Evolutionary conservation across 2,797 vertebrate genomes (phyloP).

Genomic region (Pseudochirops corinnae): DNA sequence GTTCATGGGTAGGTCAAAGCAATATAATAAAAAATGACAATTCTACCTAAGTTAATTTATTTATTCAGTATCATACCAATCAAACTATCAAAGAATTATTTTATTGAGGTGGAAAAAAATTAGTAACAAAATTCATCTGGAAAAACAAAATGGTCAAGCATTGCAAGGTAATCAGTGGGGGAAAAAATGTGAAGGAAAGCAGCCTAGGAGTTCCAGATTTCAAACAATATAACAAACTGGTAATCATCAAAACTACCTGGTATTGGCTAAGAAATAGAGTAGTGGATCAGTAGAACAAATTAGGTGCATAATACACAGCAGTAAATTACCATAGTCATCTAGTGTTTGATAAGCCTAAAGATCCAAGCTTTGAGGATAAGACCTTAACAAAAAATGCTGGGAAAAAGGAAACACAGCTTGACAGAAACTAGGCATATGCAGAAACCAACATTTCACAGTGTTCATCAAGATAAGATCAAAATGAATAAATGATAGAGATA

Average conservation of each 20-base stretch:
- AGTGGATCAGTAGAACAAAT: not conserved
- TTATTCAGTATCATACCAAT: too few species aligned
- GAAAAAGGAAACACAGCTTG: not conserved
- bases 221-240: not conserved
- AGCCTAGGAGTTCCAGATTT: not conserved
- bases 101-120: not conserved
- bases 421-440: not conserved
- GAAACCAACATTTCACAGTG: not conserved
- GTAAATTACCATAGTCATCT: not conserved
- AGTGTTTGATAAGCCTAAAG: not conserved
- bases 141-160: not conserved
- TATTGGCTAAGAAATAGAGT: not conserved
- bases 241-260: not conserved
- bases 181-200: not conserved
- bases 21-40: not conserved
- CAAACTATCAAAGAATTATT: not conserved
- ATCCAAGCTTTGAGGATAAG: not conserved
- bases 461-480: not conserved
- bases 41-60: not conserved
- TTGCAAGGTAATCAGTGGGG: too few species aligned
- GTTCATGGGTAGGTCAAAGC: not conserved
- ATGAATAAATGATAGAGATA: not conserved
- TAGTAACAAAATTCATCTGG: not conserved
- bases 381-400: not conserved
- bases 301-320: too few species aligned